Base-by-base conservation (phyloP, 2,888 invertebrate genomes). In the Agrotis ipsilon region DNA sequence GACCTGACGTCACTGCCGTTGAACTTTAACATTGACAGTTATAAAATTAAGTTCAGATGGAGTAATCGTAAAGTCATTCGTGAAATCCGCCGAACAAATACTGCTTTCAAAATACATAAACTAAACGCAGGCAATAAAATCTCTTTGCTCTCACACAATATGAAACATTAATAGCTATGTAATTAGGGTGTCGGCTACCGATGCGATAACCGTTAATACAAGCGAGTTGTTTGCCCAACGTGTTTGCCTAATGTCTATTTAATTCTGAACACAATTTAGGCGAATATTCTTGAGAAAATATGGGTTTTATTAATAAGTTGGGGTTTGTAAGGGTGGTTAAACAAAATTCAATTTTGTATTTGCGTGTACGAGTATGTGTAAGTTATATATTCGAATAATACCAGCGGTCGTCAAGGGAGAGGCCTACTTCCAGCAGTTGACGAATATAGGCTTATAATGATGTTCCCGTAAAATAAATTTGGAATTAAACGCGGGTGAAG, bases 131-230 rank as follows among this genome's bases (percentile, higher is more conserved):
- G 24, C 45, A 62, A 79, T 79, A 79, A 58, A 73, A 78, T 55
- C 45, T 66, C 52, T 45, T 58, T 45, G 43, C 39, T 73, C 16
- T 43, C 46, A 51, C 43, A 59, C 32, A 59, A 66, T 73, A 66
- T 62, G 57, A 58, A 78, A 68, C 59, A 54, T 24, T 68, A 62
- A 78, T 55, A 51, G 54, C 63, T 27, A 11, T 63, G 71, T 82
- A 80, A 79, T 75, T 66, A 68, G 62, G 32, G 63, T 72, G 67
- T 64, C 59, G 52, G 52, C 27, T 61, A 66, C 62, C 51, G 61
- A 61, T 52, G 59, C 63, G 19, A 81, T 75, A 68, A 79, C 79
- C 71, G 66, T 71, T 79, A 79, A 63, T 63, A 71, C 65, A 60
- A 66, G 52, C 63, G 48, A 64, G 32, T 27, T 64, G 51, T 68